Evolutionary conservation across 1,140 invertebrate genomes (phyloP).

Genomic region (Eupristina koningsbergeri): DNA sequence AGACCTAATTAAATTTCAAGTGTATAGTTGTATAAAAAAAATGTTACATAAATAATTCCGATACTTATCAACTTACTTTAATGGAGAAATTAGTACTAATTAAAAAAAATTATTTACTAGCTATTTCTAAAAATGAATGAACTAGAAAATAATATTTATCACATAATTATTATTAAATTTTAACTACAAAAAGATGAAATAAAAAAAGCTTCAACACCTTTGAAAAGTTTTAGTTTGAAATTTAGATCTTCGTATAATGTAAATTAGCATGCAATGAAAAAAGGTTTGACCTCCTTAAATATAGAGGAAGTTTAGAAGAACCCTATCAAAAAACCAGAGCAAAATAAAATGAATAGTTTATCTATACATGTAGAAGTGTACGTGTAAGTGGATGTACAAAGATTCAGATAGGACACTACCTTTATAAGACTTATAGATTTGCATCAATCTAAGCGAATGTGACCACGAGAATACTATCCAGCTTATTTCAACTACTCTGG

Average conservation of each 20-base stretch:
- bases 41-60: too few species aligned
- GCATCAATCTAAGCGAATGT: neutral
- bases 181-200: neutral
- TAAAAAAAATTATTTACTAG: neutral
- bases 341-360: conserved; percentile 16
- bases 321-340: conserved; percentile 18
- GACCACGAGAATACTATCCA: neutral
- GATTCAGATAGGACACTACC: neutral
- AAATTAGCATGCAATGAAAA: neutral
- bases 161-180: neutral
- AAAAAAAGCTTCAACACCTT: neutral
- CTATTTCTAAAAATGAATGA: neutral
- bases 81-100: neutral
- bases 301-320: conserved; percentile 14
- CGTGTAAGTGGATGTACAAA: neutral
- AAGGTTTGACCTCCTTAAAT: conserved; percentile 12
- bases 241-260: neutral
- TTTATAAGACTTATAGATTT: neutral
- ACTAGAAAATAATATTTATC: neutral
- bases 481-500: too few species aligned
- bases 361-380: neutral
- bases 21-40: too few species aligned
- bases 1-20: neutral
- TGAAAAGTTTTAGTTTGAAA: neutral
- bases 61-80: neutral